Evolutionary conservation across 2,797 vertebrate genomes (phyloP).

Genomic region (Sebastes dallii): DNA sequence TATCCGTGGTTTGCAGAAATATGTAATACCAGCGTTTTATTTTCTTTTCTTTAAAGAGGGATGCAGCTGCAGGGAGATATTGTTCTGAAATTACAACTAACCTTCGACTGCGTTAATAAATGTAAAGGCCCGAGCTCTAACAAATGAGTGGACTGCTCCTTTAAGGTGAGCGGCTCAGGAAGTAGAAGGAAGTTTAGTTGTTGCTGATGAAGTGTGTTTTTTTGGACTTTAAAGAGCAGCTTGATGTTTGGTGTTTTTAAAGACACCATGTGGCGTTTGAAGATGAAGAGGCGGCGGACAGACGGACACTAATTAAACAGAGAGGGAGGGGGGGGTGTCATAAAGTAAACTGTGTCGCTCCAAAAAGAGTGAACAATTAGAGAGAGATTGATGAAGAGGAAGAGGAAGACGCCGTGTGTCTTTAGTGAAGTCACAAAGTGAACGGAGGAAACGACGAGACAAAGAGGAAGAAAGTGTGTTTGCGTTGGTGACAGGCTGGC

Average conservation of each 20-base stretch:
- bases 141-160: not conserved
- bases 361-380: slow-evolving; percentile 14
- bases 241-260: slow-evolving; percentile 41
- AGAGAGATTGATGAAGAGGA: slow-evolving; percentile 14
- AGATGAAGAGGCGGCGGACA: slow-evolving; percentile 57
- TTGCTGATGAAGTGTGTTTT: slow-evolving; percentile 28
- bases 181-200: slow-evolving; percentile 21
- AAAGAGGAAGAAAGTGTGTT: slow-evolving; percentile 17
- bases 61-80: not conserved
- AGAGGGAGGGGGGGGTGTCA: not conserved
- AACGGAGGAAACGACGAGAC: not conserved
- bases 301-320: slow-evolving; percentile 51
- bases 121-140: not conserved
- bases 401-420: not conserved
- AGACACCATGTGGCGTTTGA: slow-evolving; percentile 61
- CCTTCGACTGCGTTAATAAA: not conserved
- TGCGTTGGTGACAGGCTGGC: slow-evolving; percentile 5
- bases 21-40: too few species aligned
- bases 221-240: slow-evolving; percentile 44
- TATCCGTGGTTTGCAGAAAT: too few species aligned
- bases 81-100: not conserved
- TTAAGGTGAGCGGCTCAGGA: not conserved
- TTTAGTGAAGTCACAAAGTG: not conserved
- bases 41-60: not conserved
- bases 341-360: slow-evolving; percentile 3